Base-by-base conservation (phyloP, 2,888 invertebrate genomes). In the Noctuana brunneofusca region DNA sequence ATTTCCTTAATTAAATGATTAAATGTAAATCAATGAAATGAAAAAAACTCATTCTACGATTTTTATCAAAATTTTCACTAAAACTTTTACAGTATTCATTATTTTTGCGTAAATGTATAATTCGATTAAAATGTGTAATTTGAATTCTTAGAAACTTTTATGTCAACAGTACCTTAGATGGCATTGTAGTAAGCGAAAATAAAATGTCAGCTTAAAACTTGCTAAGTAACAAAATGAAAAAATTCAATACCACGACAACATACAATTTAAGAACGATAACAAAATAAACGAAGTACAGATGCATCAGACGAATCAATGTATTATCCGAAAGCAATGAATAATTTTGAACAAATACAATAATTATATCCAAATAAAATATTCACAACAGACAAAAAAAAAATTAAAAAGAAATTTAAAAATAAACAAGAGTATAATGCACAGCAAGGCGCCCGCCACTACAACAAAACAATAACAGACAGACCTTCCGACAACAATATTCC, bases 381-480 rank as follows among this genome's bases (percentile, higher is more conserved):
- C 65, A 70, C 55, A 72, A 69, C 64, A 67, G 64, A 64, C 66
- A 65, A 71, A 73, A 67, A 68, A 68, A 64, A 66, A 65, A 66
- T 66, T 65, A 64, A 63, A 65, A 65, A 64, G 63, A 65, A 66
- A 41, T 18, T 0, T 27, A 41, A 41, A 41, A 38, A 63, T 65
- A 22, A 66, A 66, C 66, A 65, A 69, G 69, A 67, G 52, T 48
- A 48, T 54, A 50, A 65, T n/a, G 64, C 55, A 60, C 50, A 64
- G 56, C 64, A 66, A 69, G 71, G 71, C 70, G 63, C 69, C 77
- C 73, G 69, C 66, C 65, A 63, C 65, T 66, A 67, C 65, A 69
- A 54, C 46, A 30, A 14, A 59, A 43, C 35, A 20, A 46, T 32
- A 53, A 43, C 32, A 54, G 50, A 54, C 68, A 68, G 66, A 66